A percentile compares a stretch with the other conserved stretches of the same genome.
Conservation (phyloP, 1,140 invertebrate genomes). For the Bathynomus jamesi region DNA sequence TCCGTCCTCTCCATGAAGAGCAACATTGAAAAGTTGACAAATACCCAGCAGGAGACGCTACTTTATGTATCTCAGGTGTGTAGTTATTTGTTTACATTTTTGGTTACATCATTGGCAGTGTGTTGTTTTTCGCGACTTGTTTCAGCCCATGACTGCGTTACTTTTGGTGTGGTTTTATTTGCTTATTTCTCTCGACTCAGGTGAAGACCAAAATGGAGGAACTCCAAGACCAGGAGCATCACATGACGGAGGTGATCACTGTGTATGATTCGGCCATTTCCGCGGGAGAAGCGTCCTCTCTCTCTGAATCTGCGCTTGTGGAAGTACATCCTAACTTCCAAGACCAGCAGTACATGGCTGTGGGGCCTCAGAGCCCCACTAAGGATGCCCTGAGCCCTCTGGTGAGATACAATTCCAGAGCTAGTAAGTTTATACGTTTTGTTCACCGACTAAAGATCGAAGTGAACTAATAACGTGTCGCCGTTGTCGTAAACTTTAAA, state of each 20-base stretch:
- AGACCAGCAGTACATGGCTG: constrained; percentile 45
- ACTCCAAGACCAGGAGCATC: constrained; percentile 69
- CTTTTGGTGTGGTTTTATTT: too few species aligned
- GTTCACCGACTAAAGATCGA: too few species aligned
- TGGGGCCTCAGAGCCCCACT: constrained; percentile 29
- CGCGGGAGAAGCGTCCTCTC: constrained; percentile 56
- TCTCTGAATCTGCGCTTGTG: constrained; percentile 55
- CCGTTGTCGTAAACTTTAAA: too few species aligned
- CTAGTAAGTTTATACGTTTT: too few species aligned
- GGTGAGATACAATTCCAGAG: neutral
- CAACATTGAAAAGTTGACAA: constrained; percentile 62
- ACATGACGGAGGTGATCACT: constrained; percentile 65
- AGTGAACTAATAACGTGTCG: too few species aligned
- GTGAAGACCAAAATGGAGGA: constrained; percentile 76
- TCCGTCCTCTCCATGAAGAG: constrained; percentile 52
- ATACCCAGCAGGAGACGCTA: constrained; percentile 69
- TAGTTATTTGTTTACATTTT: neutral
- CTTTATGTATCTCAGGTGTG: constrained; percentile 71
- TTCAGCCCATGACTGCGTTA: too few species aligned
- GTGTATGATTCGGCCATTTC: constrained; percentile 61
- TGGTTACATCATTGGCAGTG: too few species aligned
- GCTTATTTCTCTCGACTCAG: too few species aligned
- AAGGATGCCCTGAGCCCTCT: neutral
- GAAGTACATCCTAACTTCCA: constrained; percentile 58
- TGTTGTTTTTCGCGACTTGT: too few species aligned